Percentiles rank a stretch among this genome's conserved stretches.
These are phyloP conservation scores for Australoheros scitulus DNA, from an alignment of 2,113 vertebrate genomes.

Conservation along the genomic window DNA sequence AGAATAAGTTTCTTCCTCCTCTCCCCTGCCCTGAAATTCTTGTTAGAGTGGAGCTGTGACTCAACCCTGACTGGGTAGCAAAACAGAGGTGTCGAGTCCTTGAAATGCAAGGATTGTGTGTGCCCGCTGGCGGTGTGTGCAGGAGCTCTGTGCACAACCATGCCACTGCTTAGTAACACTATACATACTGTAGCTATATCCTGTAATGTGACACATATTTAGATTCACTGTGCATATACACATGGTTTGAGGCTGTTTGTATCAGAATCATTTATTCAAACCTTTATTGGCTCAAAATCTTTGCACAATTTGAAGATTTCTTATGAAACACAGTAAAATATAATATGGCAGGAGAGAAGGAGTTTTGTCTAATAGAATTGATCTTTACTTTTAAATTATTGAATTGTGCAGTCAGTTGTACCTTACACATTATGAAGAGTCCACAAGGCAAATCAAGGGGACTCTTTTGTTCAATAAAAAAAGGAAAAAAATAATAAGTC, in stretches of 20 bases:
- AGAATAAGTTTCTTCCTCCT: conserved; percentile 28
- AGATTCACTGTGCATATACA: not conserved
- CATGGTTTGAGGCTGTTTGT: not conserved
- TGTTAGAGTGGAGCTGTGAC: conserved; percentile 47
- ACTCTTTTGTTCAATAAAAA: conserved; percentile 28
- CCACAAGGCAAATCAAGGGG: conserved; percentile 3
- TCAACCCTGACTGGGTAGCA: conserved; percentile 41
- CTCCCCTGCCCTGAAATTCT: conserved; percentile 33
- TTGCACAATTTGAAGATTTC: not conserved
- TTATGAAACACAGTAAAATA: not conserved
- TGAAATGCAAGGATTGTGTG: conserved; percentile 54
- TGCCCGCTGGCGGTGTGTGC: conserved; percentile 35
- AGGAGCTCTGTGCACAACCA: not conserved
- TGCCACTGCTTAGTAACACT: conserved; percentile 8
- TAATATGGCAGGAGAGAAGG: not conserved
- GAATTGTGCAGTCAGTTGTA: conserved; percentile 4
- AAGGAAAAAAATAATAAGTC: conserved; percentile 25
- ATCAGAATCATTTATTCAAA: conserved; percentile 13
- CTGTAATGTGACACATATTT: conserved; percentile 5
- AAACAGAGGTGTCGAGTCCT: conserved; percentile 53
- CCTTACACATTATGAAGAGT: conserved; percentile 6
- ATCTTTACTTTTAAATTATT: conserved; percentile 31
- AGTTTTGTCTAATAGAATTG: not conserved
- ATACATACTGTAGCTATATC: not conserved
- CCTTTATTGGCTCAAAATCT: conserved; percentile 1